Percentiles rank a stretch among this genome's conserved stretches.
These are phyloP conservation scores for Halichoeres trimaculatus DNA, from an alignment of 2,113 vertebrate genomes.

Conservation along the genomic window DNA sequence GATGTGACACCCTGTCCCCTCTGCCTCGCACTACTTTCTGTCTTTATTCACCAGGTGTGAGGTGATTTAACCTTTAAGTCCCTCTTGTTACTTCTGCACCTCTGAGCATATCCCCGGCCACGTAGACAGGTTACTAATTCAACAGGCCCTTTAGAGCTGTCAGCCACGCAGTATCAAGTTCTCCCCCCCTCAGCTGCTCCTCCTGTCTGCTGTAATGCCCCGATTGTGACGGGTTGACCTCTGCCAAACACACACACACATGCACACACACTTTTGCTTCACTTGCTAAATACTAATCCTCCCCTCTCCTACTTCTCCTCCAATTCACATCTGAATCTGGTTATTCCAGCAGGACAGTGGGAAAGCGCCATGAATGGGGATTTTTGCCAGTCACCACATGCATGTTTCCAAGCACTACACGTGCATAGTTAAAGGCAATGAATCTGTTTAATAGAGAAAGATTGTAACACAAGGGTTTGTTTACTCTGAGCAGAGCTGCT, in stretches of 20 bases:
- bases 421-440: neutral
- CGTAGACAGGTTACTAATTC: slow-evolving; percentile 69
- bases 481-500: neutral
- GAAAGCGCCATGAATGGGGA: slow-evolving; percentile 32
- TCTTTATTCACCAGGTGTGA: slow-evolving; percentile 73
- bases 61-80: slow-evolving; percentile 78
- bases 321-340: slow-evolving; percentile 24
- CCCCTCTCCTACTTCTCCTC: slow-evolving; percentile 15
- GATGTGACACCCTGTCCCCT: slow-evolving; percentile 54
- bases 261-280: slow-evolving; percentile 30
- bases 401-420: neutral
- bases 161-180: slow-evolving; percentile 64
- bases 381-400: slow-evolving; percentile 11
- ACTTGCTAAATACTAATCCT: slow-evolving; percentile 48
- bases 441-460: slow-evolving; percentile 3
- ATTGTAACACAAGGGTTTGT: neutral
- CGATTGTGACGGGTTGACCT: slow-evolving; percentile 58
- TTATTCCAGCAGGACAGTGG: slow-evolving; percentile 11
- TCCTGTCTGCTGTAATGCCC: slow-evolving; percentile 52
- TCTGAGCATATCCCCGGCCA: slow-evolving; percentile 66
- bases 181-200: slow-evolving; percentile 64
- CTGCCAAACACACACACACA: slow-evolving; percentile 30
- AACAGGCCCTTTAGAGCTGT: slow-evolving; percentile 58
- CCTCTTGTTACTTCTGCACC: slow-evolving; percentile 74
- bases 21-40: slow-evolving; percentile 36